These are phyloP conservation scores for Drosophila trichaetosa DNA, from an alignment of 2,888 invertebrate genomes.

Conservation along the genomic window DNA sequence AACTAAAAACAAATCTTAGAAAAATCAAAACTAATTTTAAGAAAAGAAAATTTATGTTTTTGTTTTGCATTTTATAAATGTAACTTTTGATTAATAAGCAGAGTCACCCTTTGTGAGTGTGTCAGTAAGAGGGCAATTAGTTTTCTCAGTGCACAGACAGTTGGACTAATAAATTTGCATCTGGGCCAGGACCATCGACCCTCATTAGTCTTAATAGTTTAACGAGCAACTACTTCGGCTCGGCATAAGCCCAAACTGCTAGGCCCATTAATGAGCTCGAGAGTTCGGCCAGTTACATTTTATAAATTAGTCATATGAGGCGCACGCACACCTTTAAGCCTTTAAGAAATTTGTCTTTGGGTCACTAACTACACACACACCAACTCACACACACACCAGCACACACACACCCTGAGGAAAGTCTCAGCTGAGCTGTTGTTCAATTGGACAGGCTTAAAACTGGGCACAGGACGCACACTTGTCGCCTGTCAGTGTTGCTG, in stretches of 20 bases:
- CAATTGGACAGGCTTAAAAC: slow-evolving; percentile 34
- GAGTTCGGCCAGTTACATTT: slow-evolving; percentile 56
- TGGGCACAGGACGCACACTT: slow-evolving; percentile 63
- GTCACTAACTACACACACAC: slow-evolving; percentile 17
- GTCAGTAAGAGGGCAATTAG: not conserved
- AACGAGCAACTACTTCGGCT: slow-evolving; percentile 48
- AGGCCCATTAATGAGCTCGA: slow-evolving; percentile 62
- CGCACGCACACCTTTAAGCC: slow-evolving; percentile 65
- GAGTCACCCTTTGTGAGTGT: not conserved
- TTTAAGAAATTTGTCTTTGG: slow-evolving; percentile 65
- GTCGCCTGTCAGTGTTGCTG: slow-evolving; percentile 69
- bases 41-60: not conserved
- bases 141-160: slow-evolving; percentile 9
- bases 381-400: slow-evolving; percentile 1
- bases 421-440: slow-evolving; percentile 36
- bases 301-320: slow-evolving; percentile 62
- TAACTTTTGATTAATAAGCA: not conserved
- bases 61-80: not conserved
- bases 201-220: slow-evolving; percentile 78
- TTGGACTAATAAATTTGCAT: slow-evolving; percentile 59
- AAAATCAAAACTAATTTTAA: not conserved
- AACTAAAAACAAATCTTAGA: accelerated
- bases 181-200: slow-evolving; percentile 41
- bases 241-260: slow-evolving; percentile 1
- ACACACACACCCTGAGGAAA: not conserved